Conservation (phyloP, 1,140 invertebrate genomes). For the Drosophila nasuta region DNA sequence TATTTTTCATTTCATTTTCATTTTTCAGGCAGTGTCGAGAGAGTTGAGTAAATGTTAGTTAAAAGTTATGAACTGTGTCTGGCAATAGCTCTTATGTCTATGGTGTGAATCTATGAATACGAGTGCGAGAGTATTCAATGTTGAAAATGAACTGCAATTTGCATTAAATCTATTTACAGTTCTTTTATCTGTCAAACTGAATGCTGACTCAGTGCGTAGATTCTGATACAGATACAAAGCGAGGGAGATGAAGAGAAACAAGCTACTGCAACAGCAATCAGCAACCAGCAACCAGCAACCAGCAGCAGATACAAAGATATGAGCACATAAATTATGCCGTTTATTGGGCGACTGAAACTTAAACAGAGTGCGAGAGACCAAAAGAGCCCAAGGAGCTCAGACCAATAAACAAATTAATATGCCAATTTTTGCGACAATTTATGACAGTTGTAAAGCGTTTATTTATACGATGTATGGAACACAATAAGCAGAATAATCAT, state of each 20-base stretch:
- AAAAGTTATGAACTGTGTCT: not conserved
- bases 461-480: constrained; percentile 26
- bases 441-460: constrained; percentile 41
- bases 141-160: constrained; percentile 12
- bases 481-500: constrained; percentile 7
- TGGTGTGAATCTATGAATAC: constrained; percentile 13
- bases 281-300: too few relatives aligned
- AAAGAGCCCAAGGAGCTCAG: constrained; percentile 2
- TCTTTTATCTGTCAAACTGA: not conserved
- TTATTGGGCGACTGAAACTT: constrained; percentile 32
- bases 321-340: constrained; percentile 35
- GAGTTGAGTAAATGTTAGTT: not conserved
- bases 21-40: too few relatives aligned
- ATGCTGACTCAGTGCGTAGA: not conserved
- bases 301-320: constrained; percentile 4
- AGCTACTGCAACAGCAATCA: not conserved
- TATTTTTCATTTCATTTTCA: too few relatives aligned
- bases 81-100: not conserved
- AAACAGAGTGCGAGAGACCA: not conserved
- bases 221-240: not conserved
- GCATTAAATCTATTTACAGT: constrained; percentile 14
- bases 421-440: constrained; percentile 43
- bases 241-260: constrained; percentile 3
- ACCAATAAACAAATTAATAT: constrained; percentile 49
- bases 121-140: constrained; percentile 3